These are phyloP conservation scores for Cossypha caffra DNA, from an alignment of 2,797 vertebrate species.

Conservation along the genomic window DNA sequence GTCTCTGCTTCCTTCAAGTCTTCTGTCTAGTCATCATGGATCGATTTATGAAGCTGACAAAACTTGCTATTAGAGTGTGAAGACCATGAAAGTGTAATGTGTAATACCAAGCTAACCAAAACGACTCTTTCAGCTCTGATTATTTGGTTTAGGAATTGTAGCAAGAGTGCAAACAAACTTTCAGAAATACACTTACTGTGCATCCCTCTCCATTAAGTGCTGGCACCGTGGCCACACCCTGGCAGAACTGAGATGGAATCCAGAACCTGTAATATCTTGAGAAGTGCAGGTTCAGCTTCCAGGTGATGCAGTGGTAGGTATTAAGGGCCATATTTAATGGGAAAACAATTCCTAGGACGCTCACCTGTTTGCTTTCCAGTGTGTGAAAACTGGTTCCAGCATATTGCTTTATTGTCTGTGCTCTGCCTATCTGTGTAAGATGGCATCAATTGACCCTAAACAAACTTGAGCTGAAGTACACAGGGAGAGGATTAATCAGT, in stretches of 20 bases:
- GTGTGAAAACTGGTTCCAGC: not conserved
- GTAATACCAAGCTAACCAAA: not conserved
- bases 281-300: not conserved
- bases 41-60: conserved; percentile 13
- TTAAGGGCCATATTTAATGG: not conserved
- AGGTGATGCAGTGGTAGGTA: not conserved
- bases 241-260: not conserved
- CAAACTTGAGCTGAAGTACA: not conserved
- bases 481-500: not conserved
- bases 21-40: not conserved
- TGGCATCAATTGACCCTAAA: not conserved
- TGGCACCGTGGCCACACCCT: not conserved
- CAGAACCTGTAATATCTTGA: not conserved
- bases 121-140: not conserved
- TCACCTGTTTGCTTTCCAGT: not conserved
- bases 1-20: not conserved
- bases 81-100: not conserved
- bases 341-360: not conserved
- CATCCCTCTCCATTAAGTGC: not conserved
- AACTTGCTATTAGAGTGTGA: not conserved
- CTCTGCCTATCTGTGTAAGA: not conserved
- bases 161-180: not conserved
- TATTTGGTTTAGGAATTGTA: not conserved
- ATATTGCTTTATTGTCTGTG: not conserved
- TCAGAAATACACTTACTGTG: not conserved